Evolutionary conservation across 1,140 invertebrate genomes (phyloP), one percentile per base, ranked within the genome.

Genomic region (Polyergus mexicanus): DNA sequence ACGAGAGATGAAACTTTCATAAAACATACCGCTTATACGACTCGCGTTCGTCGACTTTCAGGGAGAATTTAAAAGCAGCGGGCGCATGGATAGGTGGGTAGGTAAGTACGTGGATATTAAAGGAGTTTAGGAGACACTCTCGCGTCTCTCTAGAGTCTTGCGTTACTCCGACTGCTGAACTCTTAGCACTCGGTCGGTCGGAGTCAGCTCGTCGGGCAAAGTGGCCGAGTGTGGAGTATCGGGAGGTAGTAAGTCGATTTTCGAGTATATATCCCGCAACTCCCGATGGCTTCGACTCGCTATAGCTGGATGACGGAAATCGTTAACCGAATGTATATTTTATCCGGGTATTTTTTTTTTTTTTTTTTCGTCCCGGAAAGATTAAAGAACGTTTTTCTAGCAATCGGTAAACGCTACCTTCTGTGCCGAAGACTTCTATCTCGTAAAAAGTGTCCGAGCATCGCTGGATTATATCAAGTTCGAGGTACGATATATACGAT

Each of bases 1-100:
- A 90, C 84, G 85, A 78, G 71, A 76, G 84, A 77, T 89, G 85
- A 91, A 92, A 91, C 76, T 92, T 92, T 92, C 88, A 92, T 90
- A 90, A 89, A 89, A 90, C 81, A 91, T 78, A 74, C 86, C 69
- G 74, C 56, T 77, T 80, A 65, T 80, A 65, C 65, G 65, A 87
- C 58, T 77, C 65, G 86, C 65, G 86, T 87, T 88, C 65, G 80
- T 78, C 71, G 87, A 89, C 81, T 88, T 85, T 86, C 77, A 80
- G 74, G 66, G 51, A 77, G 86, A 89, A 89, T 90, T 88, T 91
- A 80, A 89, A 91, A 88, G 86, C 80, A 63, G 72, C 54, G 63
- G 25, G 44, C 51, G 77, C 54, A 16, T 32, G 54, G 80, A 56
- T 78, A 65, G 65, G 66, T 75, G 19, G 56, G 78, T 63, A 65